These are phyloP conservation scores for Dromas ardeola DNA, from an alignment of 2,113 vertebrate genomes.

Conservation along the genomic window DNA sequence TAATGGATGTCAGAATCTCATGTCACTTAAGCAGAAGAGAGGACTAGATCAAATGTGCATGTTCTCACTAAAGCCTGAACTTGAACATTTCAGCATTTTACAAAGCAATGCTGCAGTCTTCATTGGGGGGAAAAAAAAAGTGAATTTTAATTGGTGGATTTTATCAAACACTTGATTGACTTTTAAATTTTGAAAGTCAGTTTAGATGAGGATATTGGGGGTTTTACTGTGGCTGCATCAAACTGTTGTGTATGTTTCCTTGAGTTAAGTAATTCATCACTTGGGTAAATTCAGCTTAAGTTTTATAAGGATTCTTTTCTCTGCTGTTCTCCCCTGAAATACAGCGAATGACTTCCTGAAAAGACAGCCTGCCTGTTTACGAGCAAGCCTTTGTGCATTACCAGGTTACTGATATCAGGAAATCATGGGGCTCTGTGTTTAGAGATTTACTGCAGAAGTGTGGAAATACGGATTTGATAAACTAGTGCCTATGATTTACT, in stretches of 20 bases:
- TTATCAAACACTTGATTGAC: slow-evolving; percentile 49
- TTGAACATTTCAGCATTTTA: background rate
- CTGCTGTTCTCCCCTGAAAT: slow-evolving; percentile 66
- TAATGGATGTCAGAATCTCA: background rate
- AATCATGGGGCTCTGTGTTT: slow-evolving; percentile 74
- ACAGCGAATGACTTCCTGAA: slow-evolving; percentile 69
- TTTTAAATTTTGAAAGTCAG: slow-evolving; percentile 41
- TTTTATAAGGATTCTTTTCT: slow-evolving; percentile 67
- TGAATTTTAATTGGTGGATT: slow-evolving; percentile 43
- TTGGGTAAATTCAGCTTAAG: slow-evolving; percentile 62
- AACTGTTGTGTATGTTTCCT: slow-evolving; percentile 51
- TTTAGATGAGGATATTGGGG: slow-evolving; percentile 56
- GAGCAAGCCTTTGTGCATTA: slow-evolving; percentile 73
- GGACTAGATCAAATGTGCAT: background rate
- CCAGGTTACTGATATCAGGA: slow-evolving; percentile 76
- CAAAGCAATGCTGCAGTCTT: slow-evolving; percentile 62
- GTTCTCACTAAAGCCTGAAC: background rate
- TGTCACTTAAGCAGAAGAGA: background rate
- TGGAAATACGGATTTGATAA: slow-evolving; percentile 80
- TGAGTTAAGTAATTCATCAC: slow-evolving; percentile 63
- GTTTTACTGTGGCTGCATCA: slow-evolving; percentile 66
- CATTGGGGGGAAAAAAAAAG: background rate
- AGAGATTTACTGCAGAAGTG: slow-evolving; percentile 74
- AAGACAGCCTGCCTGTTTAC: slow-evolving; percentile 70
- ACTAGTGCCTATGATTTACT: slow-evolving; percentile 98